Evolutionary conservation across 2,797 vertebrate species (phyloP), one percentile per base, ranked within the genome.

Genomic region (Alcedo atthis): DNA sequence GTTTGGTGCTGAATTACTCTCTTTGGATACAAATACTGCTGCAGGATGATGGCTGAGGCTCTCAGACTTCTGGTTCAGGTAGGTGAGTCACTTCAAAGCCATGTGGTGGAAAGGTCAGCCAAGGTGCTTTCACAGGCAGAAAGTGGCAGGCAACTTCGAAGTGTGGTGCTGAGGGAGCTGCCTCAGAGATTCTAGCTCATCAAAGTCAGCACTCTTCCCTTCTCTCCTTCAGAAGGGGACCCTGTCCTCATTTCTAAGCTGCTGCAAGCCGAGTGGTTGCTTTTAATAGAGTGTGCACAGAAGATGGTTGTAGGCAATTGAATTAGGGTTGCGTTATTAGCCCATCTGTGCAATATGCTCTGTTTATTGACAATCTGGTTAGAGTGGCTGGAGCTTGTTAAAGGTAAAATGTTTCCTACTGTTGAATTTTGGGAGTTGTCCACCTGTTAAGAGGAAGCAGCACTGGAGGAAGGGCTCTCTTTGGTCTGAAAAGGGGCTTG

Each of bases 281-380:
- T 96, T 97, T 96, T 97, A 97, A 97, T 95, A 97, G 95, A 85
- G 95, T 79, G 51, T 57, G 81, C 94, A 81, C 92, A 92, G 94
- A 96, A 87, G 93, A 96, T 93, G 89, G 95, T 97, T 97, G 89
- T 92, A 96, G 96, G 96, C 96, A 96, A 96, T 97, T 94, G 96
- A 95, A 95, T 97, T 96, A 96, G 76, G 85, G 87, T 86, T 96
- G 88, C 58, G 45, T 95, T 96, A 96, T 97, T 96, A 93, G 92
- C 95, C 94, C 96, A 97, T 96, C 96, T 97, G 96, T 94, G 91
- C 97, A 96, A 95, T 96, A 94, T 94, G 94, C 81, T 96, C 83
- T 93, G 70, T 90, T 96, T 96, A 97, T 96, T 96, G 96, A 91
- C 93, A 93, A 88, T 97, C 95, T 96, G 95, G 61, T 96, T 97